phyloP scores from a whole-genome alignment of 2,888 invertebrate species.

The Amblyjoppa proteus region DNA sequence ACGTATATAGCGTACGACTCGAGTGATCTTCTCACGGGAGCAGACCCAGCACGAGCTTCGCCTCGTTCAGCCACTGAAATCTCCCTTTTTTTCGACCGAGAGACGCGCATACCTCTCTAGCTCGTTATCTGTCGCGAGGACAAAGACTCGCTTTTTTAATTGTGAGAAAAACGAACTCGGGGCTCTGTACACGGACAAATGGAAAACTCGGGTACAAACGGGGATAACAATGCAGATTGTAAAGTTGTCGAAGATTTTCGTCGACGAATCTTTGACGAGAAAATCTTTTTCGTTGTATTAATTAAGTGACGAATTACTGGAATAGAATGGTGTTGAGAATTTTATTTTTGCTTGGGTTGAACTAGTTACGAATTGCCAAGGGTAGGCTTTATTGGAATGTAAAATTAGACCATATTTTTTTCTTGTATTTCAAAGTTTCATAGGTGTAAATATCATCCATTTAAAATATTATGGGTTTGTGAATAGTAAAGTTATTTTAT shows the following conservation, averaged over 20 bases:
- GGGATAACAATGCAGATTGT: neutral
- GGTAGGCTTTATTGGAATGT: too few species aligned
- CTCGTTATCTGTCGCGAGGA: conserved; percentile 49
- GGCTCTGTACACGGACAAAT: neutral
- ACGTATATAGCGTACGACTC: neutral
- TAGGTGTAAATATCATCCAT: too few species aligned
- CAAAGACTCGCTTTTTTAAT: conserved; percentile 55
- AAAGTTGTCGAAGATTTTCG: neutral
- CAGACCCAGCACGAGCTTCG: neutral
- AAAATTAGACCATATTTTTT: too few species aligned
- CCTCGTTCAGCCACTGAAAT: conserved; percentile 28
- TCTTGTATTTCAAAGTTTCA: too few species aligned
- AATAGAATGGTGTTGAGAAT: too few species aligned
- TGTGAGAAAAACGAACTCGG: conserved; percentile 47
- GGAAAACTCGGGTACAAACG: neutral
- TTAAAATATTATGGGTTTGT: too few species aligned
- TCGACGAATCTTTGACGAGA: too few species aligned
- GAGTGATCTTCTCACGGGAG: conserved; percentile 49
- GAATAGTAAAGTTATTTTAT: too few species aligned
- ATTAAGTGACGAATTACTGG: too few species aligned
- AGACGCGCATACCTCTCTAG: conserved; percentile 1
- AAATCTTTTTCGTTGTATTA: too few species aligned
- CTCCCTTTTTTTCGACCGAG: conserved; percentile 19
- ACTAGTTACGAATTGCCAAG: too few species aligned
- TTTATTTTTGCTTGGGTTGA: too few species aligned